phyloP scores from a whole-genome alignment of 2,888 invertebrate genomes.

The Mythimna impura region DNA sequence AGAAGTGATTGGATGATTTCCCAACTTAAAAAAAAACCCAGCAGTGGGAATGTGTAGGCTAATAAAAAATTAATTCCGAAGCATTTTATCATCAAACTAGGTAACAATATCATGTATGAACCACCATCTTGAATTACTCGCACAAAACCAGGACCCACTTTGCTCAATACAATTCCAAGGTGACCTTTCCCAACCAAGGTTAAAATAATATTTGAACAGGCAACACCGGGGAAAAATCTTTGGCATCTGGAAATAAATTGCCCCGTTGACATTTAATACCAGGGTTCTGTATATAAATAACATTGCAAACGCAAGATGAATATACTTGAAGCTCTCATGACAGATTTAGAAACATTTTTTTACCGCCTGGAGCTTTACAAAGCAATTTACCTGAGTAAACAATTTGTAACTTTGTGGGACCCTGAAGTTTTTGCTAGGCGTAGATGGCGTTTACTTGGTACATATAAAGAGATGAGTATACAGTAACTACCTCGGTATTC shows the following conservation, averaged over 20 bases:
- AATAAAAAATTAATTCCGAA: neutral
- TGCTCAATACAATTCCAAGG: neutral
- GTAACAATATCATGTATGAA: neutral
- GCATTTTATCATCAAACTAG: neutral
- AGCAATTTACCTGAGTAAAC: conserved; percentile 87
- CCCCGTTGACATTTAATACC: conserved; percentile 56
- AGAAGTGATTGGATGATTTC: too few relatives aligned
- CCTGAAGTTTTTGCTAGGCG: conserved; percentile 64
- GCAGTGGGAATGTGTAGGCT: too few relatives aligned
- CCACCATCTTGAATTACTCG: neutral
- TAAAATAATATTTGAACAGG: conserved; percentile 47
- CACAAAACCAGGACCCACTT: neutral
- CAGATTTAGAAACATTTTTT: conserved; percentile 83
- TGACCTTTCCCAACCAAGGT: conserved; percentile 28
- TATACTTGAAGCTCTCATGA: conserved; percentile 71
- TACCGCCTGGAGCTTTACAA: conserved; percentile 81
- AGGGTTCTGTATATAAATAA: conserved; percentile 64
- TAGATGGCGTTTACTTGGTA: conserved; percentile 34
- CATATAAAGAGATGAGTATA: conserved; percentile 11
- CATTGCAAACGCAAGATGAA: conserved; percentile 72
- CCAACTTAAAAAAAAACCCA: too few relatives aligned
- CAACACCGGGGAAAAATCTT: conserved; percentile 42
- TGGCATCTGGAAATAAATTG: conserved; percentile 54
- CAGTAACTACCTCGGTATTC: conserved; percentile 19
- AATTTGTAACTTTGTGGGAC: conserved; percentile 75